Conservation (phyloP, 2,113 vertebrate species). For the Antechinus flavipes region DNA sequence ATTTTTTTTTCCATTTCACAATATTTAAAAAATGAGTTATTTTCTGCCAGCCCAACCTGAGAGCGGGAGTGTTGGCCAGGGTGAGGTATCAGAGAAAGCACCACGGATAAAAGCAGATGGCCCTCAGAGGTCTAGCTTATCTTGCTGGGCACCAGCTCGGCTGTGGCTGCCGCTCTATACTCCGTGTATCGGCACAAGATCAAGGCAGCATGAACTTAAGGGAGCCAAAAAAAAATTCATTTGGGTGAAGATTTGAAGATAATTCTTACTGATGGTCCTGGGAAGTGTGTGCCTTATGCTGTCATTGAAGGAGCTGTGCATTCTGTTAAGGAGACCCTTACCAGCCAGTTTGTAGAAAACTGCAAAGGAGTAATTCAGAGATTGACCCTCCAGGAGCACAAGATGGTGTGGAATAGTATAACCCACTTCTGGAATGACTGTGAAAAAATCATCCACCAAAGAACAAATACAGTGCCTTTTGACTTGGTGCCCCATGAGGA, state of each 20-base stretch:
- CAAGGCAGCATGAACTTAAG: conserved; percentile 89
- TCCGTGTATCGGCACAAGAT: conserved; percentile 89
- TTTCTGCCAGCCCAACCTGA: neutral
- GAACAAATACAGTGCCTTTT: conserved; percentile 93
- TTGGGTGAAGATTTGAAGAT: conserved; percentile 90
- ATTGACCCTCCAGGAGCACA: conserved; percentile 95
- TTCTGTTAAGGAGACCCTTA: conserved; percentile 94
- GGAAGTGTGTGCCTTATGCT: conserved; percentile 94
- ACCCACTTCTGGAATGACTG: conserved; percentile 95
- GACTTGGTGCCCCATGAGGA: conserved; percentile 87
- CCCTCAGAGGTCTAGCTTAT: conserved; percentile 88
- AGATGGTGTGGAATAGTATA: conserved; percentile 98
- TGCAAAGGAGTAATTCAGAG: conserved; percentile 95
- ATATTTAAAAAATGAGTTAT: too few relatives aligned
- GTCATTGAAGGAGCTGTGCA: conserved; percentile 95
- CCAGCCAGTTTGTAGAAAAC: conserved; percentile 96
- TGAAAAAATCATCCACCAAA: conserved; percentile 95
- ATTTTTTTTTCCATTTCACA: too few relatives aligned
- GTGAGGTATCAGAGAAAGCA: neutral
- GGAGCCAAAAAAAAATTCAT: conserved; percentile 91
- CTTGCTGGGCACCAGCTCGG: conserved; percentile 89
- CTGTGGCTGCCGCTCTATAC: conserved; percentile 91
- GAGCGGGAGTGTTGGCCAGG: neutral
- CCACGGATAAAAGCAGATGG: conserved; percentile 89
- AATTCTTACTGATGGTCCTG: conserved; percentile 91